Base-by-base conservation (phyloP, 2,113 vertebrate species). In the Leucoraja erinaceus region DNA sequence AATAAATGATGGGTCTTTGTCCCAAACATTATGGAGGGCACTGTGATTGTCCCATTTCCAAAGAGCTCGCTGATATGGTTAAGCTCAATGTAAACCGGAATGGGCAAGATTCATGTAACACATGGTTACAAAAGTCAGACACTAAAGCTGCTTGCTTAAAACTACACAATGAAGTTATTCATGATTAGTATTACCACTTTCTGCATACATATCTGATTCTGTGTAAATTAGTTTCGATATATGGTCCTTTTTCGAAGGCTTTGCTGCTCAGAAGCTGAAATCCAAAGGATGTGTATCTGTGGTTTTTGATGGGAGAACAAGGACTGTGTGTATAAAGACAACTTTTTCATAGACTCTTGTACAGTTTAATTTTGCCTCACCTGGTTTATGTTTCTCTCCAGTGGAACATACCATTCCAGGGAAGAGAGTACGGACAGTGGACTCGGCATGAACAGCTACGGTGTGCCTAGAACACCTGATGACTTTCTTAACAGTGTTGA, bases 401-500 rank as follows among this genome's bases (percentile, higher is more conserved):
- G 99, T 94, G 99, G 98, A 95, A 99, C 98, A 78, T 99, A 99
- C 94, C 99, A 99, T 97, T 99, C 99, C 95, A 97, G 98, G 94
- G 99, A 99, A 20, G 99, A 99, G 95, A 99, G 99, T 95, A 99
- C 98, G 8, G 98, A 99, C 94, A 99, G 99, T 2, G 98, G 99
- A 61, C 95, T 99, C 93, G 99, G 99, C 95, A 99, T 99, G 98
- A 99, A 98, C 96, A 99, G 98, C 95, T 99, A 99, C 94, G 99
- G 98, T 84, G 98, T 99, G 93, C 99, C 99, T 79, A 97, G 98
- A 94, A 99, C 99, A 84, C 98, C 99, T 0, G 99, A 99, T 81
- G 99, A 99, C 96, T 99, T 99, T 96, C 96, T 99, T 93, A 99
- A 99, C 97, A 99, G 98, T 8, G 98, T 99, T 93, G 99, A 99